Evolutionary conservation across 2,888 invertebrate species (phyloP), one percentile per base, ranked within the genome.

Genomic region (Lasioglossum marginatum): DNA sequence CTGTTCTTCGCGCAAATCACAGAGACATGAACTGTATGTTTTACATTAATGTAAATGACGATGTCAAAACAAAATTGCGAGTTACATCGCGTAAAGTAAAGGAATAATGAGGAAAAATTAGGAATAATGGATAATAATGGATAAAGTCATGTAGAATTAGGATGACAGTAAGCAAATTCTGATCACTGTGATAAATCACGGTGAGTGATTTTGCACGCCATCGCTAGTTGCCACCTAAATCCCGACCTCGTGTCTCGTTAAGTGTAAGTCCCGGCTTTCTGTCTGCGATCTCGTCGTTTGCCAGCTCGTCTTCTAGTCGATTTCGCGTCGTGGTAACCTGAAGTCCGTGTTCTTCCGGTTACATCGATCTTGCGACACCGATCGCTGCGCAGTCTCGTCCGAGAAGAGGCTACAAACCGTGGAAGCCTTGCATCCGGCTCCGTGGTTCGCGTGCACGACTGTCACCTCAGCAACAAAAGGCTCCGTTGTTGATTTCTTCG

Each of bases 381-480:
- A 63, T 63, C 31, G 31, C 27, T 16, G 63, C 63, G 31, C 6
- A 6, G 31, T 6, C 31, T 63, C 31, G 63, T 31, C 2, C 16
- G n/a, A 52, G 63, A 63, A 31, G 14, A 16, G 16, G 63, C 14
- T 63, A 4, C 6, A 52, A 16, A 31, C 63, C 63, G 63, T 63
- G 31, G 63, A 63, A 63, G 31, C 31, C 63, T 31, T 6, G 63
- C 63, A 16, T 31, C n/a, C 19, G 48, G 48, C 57, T 57, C 57
- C 60, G 60, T 6, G 2, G 27, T 27, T 27, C 60, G 60, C 23
- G 52, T 23, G 52, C 52, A 16, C 60, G 60, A 16, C 60, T 16
- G 27, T 27, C 27, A 27, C 27, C 5, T 89, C n/a, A 66, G 27
- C 16, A 71, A 12, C 37, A 75, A 75, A 37, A 57, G 34, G 31